phyloP scores from a whole-genome alignment of 2,888 invertebrate genomes.

The Plusia festucae region DNA sequence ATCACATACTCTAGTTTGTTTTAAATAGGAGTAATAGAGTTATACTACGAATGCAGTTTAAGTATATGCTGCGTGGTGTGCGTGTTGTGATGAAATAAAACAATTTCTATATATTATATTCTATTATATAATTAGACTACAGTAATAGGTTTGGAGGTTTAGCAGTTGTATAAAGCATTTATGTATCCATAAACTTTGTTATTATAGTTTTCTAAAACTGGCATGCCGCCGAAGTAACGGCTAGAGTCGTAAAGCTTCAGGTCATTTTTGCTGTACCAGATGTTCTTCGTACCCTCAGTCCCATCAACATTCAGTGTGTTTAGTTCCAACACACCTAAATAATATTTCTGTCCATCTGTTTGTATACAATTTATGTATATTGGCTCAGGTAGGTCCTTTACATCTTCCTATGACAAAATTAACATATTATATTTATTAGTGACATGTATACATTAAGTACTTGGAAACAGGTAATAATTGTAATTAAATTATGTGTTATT shows the following conservation, averaged over 20 bases:
- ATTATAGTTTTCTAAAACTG: conserved; percentile 93
- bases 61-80: conserved; percentile 36
- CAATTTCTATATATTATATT: conserved; percentile 46
- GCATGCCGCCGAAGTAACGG: conserved; percentile 90
- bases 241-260: conserved; percentile 91
- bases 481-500: conserved; percentile 39
- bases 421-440: conserved; percentile 37
- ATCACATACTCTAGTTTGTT: conserved; percentile 33
- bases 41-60: conserved; percentile 42
- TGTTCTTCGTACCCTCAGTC: conserved; percentile 91
- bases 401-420: conserved; percentile 84
- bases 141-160: conserved; percentile 62
- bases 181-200: conserved; percentile 93
- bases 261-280: conserved; percentile 93
- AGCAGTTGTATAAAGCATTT: conserved; percentile 94
- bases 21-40: conserved; percentile 37
- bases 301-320: conserved; percentile 93
- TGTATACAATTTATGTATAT: conserved; percentile 95
- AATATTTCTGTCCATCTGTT: conserved; percentile 93
- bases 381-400: conserved; percentile 92
- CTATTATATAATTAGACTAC: conserved; percentile 63
- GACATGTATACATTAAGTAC: conserved; percentile 35
- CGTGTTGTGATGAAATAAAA: conserved; percentile 56
- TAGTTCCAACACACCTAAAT: conserved; percentile 95
- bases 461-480: conserved; percentile 33